phyloP scores from a whole-genome alignment of 1,140 invertebrate genomes.

The Drosophila navojoa region DNA sequence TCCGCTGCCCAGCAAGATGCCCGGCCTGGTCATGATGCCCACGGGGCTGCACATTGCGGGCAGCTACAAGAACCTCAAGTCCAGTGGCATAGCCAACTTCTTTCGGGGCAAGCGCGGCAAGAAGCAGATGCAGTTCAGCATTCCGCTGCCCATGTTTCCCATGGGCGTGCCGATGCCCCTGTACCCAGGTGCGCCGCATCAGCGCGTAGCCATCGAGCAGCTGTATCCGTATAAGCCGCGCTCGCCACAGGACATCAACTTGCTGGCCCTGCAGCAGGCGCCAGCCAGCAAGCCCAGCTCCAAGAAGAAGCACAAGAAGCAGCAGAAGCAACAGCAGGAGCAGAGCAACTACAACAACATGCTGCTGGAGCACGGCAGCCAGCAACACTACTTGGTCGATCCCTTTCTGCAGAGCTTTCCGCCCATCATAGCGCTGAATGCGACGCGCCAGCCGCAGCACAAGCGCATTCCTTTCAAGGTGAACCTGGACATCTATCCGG shows the following conservation, averaged over 20 bases:
- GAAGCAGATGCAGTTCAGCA: constrained; percentile 74
- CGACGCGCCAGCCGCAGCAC: constrained; percentile 61
- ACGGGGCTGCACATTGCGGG: constrained; percentile 75
- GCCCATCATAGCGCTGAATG: constrained; percentile 56
- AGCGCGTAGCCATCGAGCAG: constrained; percentile 77
- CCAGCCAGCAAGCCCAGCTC: constrained; percentile 37
- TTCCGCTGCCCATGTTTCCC: constrained; percentile 62
- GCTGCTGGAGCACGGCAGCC: constrained; percentile 55
- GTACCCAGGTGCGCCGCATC: constrained; percentile 48
- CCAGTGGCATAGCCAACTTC: constrained; percentile 76
- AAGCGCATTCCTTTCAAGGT: constrained; percentile 74
- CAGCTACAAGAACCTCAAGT: constrained; percentile 75
- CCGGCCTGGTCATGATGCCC: constrained; percentile 77
- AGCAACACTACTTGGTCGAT: constrained; percentile 62
- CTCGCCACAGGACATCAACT: constrained; percentile 71
- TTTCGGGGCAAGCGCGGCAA: constrained; percentile 75
- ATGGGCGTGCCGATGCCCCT: constrained; percentile 54
- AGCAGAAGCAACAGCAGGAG: constrained; percentile 39
- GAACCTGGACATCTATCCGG: constrained; percentile 76
- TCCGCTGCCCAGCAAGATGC: constrained; percentile 56
- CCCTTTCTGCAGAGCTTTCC: constrained; percentile 58
- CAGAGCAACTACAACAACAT: constrained; percentile 51
- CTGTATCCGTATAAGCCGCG: constrained; percentile 77
- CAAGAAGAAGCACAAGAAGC: constrained; percentile 71
- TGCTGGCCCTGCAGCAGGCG: constrained; percentile 69